Percentiles rank a stretch among this genome's conserved stretches.
Evolutionary conservation across 2,797 vertebrate genomes (phyloP).

Genomic region (Heteromormyrus szaboi): DNA sequence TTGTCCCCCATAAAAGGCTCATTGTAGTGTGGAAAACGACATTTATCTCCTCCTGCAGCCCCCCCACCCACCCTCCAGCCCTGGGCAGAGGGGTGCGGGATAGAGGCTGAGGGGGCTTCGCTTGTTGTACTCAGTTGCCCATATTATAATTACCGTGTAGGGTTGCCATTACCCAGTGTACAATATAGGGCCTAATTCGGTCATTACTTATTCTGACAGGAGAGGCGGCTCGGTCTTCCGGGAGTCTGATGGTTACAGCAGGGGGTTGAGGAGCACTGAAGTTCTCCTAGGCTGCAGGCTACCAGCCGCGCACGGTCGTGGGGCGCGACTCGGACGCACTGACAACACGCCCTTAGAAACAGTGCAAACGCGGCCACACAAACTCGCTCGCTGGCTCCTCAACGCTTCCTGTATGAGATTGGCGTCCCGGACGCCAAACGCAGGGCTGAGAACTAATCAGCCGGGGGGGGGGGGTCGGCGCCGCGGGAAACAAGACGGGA

Average conservation of each 20-base stretch:
- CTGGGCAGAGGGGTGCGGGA: slow-evolving; percentile 62
- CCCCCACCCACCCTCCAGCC: slow-evolving; percentile 58
- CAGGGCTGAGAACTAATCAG: not conserved
- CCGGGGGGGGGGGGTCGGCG: not conserved
- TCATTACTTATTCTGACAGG: slow-evolving; percentile 66
- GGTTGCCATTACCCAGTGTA: slow-evolving; percentile 73
- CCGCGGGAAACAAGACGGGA: not conserved
- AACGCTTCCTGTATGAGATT: not conserved
- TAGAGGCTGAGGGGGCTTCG: slow-evolving; percentile 57
- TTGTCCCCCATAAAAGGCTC: slow-evolving; percentile 82
- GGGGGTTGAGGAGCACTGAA: slow-evolving; percentile 49
- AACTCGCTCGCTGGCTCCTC: not conserved
- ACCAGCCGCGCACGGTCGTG: slow-evolving; percentile 31
- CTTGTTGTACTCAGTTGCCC: slow-evolving; percentile 66
- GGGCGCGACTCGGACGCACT: not conserved
- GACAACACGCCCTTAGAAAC: not conserved
- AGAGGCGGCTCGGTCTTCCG: slow-evolving; percentile 64
- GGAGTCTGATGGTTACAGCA: slow-evolving; percentile 62
- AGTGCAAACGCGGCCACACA: not conserved
- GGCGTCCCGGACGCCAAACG: not conserved
- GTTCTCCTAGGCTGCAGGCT: slow-evolving; percentile 39
- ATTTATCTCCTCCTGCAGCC: slow-evolving; percentile 57
- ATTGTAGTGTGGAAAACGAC: slow-evolving; percentile 75
- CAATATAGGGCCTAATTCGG: slow-evolving; percentile 79
- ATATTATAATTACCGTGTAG: slow-evolving; percentile 65